Evolutionary conservation across 2,113 vertebrate species (phyloP), one percentile per base, ranked within the genome.

Genomic region (Lampris megalopsis): DNA sequence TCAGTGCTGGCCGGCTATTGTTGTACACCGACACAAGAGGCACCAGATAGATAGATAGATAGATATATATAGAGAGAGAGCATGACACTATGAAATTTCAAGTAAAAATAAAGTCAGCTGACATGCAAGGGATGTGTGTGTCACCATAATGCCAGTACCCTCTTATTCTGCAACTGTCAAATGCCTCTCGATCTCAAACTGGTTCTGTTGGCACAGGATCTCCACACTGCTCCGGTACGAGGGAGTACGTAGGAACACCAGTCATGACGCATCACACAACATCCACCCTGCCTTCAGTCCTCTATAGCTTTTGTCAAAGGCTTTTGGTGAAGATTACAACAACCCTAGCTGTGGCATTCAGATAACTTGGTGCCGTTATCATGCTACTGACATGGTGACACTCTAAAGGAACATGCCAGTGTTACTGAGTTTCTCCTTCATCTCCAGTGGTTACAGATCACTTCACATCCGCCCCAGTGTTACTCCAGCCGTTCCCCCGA

Each of bases 281-380:
- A 24, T 24, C 24, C 24, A 24, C 24, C 58, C 68, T 56, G 73
- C 52, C 77, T 71, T 85, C 72, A 72, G 49, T 64, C 54, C 36
- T 65, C 50, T 43, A 5, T 76, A 95, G 93, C 94, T 96, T 97
- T 97, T 97, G 96, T 96, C 97, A 97, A 97, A 97, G 95, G 96
- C 95, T 94, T 95, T 7, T 69, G 69, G 80, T 91, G 87, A 63
- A 62, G 73, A 83, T 81, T 87, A 71, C 79, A 91, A 80, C 87
- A 92, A 90, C 52, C 89, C 85, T 75, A 45, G 69, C 78, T 75
- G 75, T 89, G 86, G 82, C 80, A 86, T 86, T 88, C 80, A n/a
- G 63, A 75, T 62, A 69, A 3, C 35, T 74, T 60, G 10, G 35
- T 13, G 69, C 38, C 77, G 71, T 65, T 43, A 56, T 78, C 57